Evolutionary conservation across 2,797 vertebrate genomes (phyloP).

Genomic region (Dallia pectoralis): DNA sequence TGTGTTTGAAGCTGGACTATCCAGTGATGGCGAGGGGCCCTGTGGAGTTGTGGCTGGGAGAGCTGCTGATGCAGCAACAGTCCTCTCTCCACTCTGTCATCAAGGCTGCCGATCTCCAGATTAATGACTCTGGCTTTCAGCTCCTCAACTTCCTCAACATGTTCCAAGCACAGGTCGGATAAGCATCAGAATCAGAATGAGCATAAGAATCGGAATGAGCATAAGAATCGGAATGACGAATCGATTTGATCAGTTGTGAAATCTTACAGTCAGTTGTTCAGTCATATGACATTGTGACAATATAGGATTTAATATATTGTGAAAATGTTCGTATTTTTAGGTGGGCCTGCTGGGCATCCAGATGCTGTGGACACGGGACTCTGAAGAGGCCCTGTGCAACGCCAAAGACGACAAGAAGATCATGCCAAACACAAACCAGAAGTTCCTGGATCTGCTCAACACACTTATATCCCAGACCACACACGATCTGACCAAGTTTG

Average conservation of each 20-base stretch:
- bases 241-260: neutral
- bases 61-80: conserved; percentile 78
- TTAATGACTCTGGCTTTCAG: conserved; percentile 79
- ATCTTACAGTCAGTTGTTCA: neutral
- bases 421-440: conserved; percentile 83
- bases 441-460: conserved; percentile 82
- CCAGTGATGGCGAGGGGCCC: conserved; percentile 73
- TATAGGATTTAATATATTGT: neutral
- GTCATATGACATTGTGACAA: neutral
- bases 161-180: conserved; percentile 81
- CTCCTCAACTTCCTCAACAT: conserved; percentile 81
- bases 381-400: conserved; percentile 82
- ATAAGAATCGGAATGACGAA: neutral
- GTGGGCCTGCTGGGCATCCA: conserved; percentile 88
- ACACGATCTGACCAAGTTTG: conserved; percentile 76
- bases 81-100: conserved; percentile 78
- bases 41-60: conserved; percentile 88
- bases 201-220: neutral
- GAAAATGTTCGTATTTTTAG: conserved; percentile 56
- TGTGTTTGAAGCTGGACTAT: conserved; percentile 60
- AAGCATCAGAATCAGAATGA: neutral
- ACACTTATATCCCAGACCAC: conserved; percentile 83
- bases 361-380: conserved; percentile 92
- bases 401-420: conserved; percentile 81
- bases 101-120: conserved; percentile 70